Evolutionary conservation across 2,888 invertebrate genomes (phyloP).

Genomic region (Germaria angustata): DNA sequence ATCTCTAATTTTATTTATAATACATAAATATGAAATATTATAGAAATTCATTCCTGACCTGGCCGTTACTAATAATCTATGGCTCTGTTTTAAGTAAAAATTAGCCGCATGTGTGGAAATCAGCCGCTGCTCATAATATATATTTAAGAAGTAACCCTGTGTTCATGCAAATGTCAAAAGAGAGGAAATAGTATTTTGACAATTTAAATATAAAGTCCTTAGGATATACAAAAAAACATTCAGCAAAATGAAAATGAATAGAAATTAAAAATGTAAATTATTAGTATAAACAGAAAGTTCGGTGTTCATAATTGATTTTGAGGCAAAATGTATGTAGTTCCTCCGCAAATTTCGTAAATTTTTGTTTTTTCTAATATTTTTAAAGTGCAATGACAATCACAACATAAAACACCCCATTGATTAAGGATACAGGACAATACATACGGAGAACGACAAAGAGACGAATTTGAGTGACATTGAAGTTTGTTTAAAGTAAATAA

Average conservation of each 20-base stretch:
- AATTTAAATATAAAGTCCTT: not conserved
- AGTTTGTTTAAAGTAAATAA: not conserved
- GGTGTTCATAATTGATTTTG: too few relatives aligned
- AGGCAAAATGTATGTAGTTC: too few relatives aligned
- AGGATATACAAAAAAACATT: not conserved
- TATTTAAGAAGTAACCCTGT: not conserved
- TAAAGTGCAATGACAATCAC: conserved; percentile 36
- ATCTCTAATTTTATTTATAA: too few relatives aligned
- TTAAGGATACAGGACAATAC: conserved; percentile 22
- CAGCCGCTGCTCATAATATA: conserved; percentile 9
- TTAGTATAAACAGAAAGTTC: too few relatives aligned
- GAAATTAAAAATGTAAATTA: not conserved
- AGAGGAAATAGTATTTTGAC: conserved; percentile 11
- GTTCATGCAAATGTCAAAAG: not conserved
- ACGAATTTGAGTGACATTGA: not conserved
- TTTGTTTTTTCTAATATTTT: not conserved
- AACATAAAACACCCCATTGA: conserved; percentile 54
- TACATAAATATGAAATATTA: too few relatives aligned
- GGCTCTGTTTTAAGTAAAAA: too few relatives aligned
- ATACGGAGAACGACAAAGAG: not conserved
- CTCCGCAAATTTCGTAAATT: not conserved
- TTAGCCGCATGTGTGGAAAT: not conserved
- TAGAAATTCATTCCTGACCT: too few relatives aligned
- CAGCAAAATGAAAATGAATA: not conserved
- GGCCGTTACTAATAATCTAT: too few relatives aligned